A percentile compares a stretch with the other conserved stretches of the same genome.
These are phyloP conservation scores for Kryptolebias marmoratus DNA, from an alignment of 2,113 vertebrate genomes.

Conservation along the genomic window DNA sequence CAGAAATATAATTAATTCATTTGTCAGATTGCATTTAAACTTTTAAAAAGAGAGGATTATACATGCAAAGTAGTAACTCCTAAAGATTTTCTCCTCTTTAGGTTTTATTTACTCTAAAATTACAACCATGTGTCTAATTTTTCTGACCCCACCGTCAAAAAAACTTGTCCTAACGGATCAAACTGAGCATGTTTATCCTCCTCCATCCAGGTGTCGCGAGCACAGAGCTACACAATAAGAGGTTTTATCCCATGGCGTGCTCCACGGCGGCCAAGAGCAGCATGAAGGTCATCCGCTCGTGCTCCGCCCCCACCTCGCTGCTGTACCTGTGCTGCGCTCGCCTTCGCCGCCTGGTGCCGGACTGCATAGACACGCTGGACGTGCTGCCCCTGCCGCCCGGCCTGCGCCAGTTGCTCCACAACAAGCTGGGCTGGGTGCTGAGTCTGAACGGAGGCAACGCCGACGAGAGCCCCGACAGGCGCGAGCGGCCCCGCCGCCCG, in stretches of 20 bases:
- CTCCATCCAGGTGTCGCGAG: slow-evolving; percentile 87
- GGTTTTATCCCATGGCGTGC: slow-evolving; percentile 97
- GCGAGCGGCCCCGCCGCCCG: slow-evolving; percentile 43
- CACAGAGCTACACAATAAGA: slow-evolving; percentile 91
- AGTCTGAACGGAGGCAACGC: slow-evolving; percentile 82
- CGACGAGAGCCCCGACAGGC: slow-evolving; percentile 48
- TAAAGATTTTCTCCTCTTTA: too few relatives aligned
- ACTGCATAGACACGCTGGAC: slow-evolving; percentile 87
- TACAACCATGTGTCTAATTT: background rate
- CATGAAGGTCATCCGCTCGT: slow-evolving; percentile 98
- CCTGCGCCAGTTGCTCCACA: slow-evolving; percentile 92
- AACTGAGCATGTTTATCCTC: background rate
- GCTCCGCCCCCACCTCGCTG: slow-evolving; percentile 90
- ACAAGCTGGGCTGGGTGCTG: slow-evolving; percentile 96
- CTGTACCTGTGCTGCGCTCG: slow-evolving; percentile 96
- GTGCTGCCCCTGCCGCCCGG: slow-evolving; percentile 93
- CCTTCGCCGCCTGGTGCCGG: slow-evolving; percentile 91
- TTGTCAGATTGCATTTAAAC: too few relatives aligned
- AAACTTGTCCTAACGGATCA: background rate
- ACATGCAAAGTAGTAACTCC: too few relatives aligned
- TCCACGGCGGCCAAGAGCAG: slow-evolving; percentile 97
- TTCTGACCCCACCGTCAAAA: background rate
- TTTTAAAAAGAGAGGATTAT: too few relatives aligned
- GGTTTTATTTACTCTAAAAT: too few relatives aligned
- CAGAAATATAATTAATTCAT: too few relatives aligned